A percentile compares a stretch with the other conserved stretches of the same genome.
phyloP scores from a whole-genome alignment of 2,888 invertebrate species.

The Lottia gigantea region DNA sequence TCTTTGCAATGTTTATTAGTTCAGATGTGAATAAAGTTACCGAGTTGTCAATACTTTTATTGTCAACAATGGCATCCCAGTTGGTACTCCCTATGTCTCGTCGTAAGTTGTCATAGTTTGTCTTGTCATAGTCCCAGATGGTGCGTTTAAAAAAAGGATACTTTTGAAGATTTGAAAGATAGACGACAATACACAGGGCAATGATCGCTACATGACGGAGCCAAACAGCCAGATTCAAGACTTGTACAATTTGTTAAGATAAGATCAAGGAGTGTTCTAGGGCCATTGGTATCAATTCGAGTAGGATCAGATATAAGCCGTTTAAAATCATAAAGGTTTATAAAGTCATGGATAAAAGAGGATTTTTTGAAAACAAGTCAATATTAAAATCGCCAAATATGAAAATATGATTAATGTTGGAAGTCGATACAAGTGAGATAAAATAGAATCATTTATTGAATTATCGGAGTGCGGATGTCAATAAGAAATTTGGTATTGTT shows the following conservation, averaged over 20 bases:
- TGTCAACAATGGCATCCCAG: background rate
- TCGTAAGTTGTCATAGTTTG: background rate
- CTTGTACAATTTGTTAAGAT: conserved; percentile 3
- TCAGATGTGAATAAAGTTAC: background rate
- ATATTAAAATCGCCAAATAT: background rate
- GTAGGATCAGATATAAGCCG: background rate
- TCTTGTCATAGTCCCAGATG: background rate
- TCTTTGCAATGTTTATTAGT: background rate
- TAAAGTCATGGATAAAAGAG: background rate
- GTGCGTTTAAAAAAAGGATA: background rate
- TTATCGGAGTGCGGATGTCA: background rate
- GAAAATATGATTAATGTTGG: background rate
- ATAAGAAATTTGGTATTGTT: conserved; percentile 2
- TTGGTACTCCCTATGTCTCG: background rate
- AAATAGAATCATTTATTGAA: background rate
- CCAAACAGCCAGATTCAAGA: background rate
- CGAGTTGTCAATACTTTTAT: background rate
- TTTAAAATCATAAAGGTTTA: background rate
- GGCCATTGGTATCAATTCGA: background rate
- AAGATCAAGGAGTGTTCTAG: background rate
- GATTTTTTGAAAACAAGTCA: background rate
- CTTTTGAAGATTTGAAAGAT: background rate
- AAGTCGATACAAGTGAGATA: background rate
- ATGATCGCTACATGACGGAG: background rate
- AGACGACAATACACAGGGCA: background rate